A percentile compares a stretch with the other conserved stretches of the same genome.
These are phyloP conservation scores for Dryoscopus gambensis DNA, from an alignment of 2,113 vertebrate species.

Conservation along the genomic window DNA sequence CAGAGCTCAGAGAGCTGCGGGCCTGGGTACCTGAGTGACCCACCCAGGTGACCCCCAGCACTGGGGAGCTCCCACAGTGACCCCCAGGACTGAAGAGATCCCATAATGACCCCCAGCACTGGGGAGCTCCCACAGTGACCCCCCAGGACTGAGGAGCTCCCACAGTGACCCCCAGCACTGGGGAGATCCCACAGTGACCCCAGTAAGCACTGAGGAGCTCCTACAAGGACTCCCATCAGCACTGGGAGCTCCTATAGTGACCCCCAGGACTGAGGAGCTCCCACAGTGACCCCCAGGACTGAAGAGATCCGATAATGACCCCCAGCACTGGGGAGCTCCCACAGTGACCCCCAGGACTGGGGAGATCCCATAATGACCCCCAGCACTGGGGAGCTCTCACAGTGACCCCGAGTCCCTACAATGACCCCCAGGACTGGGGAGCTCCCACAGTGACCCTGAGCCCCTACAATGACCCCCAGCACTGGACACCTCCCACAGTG, in stretches of 20 bases:
- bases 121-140: too few relatives aligned
- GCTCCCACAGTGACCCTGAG: background rate
- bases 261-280: too few relatives aligned
- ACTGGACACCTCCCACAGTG: background rate
- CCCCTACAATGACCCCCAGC: background rate
- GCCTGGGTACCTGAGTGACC: accelerated
- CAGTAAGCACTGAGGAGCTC: too few relatives aligned
- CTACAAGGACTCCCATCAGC: background rate
- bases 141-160: too few relatives aligned
- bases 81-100: too few relatives aligned
- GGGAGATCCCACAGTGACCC: background rate
- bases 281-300: background rate
- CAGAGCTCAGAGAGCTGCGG: background rate
- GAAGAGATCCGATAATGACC: too few relatives aligned
- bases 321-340: background rate
- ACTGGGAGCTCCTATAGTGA: background rate
- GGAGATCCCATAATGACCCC: background rate
- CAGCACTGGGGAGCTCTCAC: background rate
- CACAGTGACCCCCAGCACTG: background rate
- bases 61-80: background rate
- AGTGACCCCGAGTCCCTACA: background rate
- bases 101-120: background rate
- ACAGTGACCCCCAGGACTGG: background rate
- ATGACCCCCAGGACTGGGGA: background rate
- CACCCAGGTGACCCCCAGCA: background rate